A percentile compares a stretch with the other conserved stretches of the same genome.
Conservation (phyloP, 2,113 vertebrate species). For the Zapornia atra region DNA sequence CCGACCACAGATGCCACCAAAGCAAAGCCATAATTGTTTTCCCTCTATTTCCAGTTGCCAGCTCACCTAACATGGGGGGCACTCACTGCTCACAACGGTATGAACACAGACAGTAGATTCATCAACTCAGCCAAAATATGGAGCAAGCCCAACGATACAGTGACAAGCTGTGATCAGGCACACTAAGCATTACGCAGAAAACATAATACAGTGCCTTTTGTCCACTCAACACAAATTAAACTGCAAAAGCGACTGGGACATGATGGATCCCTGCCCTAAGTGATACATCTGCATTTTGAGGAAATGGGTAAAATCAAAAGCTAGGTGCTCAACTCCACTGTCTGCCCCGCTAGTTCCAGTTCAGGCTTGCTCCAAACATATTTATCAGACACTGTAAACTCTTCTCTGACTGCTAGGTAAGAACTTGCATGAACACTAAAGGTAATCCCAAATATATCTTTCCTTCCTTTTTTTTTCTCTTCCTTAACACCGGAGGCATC, state of each 20-base stretch:
- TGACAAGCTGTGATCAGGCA: not conserved
- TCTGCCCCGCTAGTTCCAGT: conserved; percentile 45
- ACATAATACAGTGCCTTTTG: not conserved
- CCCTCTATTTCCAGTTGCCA: not conserved
- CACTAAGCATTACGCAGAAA: not conserved
- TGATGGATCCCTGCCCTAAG: not conserved
- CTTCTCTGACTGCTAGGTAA: conserved; percentile 47
- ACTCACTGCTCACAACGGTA: not conserved
- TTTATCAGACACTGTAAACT: conserved; percentile 58
- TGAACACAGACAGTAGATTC: not conserved
- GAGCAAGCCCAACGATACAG: not conserved
- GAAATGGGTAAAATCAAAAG: conserved; percentile 15
- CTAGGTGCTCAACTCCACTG: not conserved
- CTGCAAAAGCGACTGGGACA: not conserved
- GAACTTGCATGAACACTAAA: conserved; percentile 64
- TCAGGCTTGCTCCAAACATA: conserved; percentile 64
- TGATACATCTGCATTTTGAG: conserved; percentile 11
- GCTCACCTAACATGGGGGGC: not conserved
- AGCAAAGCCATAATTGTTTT: not conserved
- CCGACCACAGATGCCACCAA: fast-evolving
- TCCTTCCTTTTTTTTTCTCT: conserved; percentile 42
- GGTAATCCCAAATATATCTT: conserved; percentile 61
- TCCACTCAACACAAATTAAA: not conserved
- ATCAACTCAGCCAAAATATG: fast-evolving
- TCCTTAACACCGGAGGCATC: conserved; percentile 38